Percentiles rank a stretch among this genome's conserved stretches.
Conservation (phyloP, 2,888 invertebrate genomes). For the Drosophila greeni region DNA sequence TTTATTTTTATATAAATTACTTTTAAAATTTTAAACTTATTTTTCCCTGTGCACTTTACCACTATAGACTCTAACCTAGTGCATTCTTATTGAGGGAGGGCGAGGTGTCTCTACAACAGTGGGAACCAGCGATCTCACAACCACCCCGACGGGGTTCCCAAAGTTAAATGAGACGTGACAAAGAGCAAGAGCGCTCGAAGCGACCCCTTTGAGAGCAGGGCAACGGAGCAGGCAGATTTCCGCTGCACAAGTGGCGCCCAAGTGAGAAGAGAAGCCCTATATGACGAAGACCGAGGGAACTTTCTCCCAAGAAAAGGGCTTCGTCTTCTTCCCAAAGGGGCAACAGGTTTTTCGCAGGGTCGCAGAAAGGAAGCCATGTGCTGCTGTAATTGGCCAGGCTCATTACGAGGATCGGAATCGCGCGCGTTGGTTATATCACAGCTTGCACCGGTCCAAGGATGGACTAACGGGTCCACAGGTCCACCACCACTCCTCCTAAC, state of each 20-base stretch:
- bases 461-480: constrained; percentile 38
- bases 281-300: constrained; percentile 39
- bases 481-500: constrained; percentile 3
- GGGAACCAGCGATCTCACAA: constrained; percentile 34
- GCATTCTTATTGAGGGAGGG: constrained; percentile 14
- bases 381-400: constrained; percentile 54
- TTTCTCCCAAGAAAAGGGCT: constrained; percentile 58
- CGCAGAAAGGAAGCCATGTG: constrained; percentile 57
- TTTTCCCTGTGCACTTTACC: constrained; percentile 23
- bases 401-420: constrained; percentile 59
- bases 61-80: constrained; percentile 34
- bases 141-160: constrained; percentile 27
- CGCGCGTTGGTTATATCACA: constrained; percentile 66
- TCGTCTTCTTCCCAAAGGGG: constrained; percentile 39
- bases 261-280: constrained; percentile 61
- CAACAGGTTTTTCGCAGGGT: constrained; percentile 59
- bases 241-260: constrained; percentile 50
- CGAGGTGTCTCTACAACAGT: constrained; percentile 15
- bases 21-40: too few relatives aligned
- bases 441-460: constrained; percentile 54
- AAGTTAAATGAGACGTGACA: constrained; percentile 68
- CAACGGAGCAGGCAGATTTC: constrained; percentile 16
- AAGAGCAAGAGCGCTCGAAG: constrained; percentile 50
- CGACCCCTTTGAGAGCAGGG: constrained; percentile 23
- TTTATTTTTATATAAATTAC: too few relatives aligned